Conservation (phyloP, 1,140 invertebrate genomes). For the Macrotrachela quadricornifera region DNA sequence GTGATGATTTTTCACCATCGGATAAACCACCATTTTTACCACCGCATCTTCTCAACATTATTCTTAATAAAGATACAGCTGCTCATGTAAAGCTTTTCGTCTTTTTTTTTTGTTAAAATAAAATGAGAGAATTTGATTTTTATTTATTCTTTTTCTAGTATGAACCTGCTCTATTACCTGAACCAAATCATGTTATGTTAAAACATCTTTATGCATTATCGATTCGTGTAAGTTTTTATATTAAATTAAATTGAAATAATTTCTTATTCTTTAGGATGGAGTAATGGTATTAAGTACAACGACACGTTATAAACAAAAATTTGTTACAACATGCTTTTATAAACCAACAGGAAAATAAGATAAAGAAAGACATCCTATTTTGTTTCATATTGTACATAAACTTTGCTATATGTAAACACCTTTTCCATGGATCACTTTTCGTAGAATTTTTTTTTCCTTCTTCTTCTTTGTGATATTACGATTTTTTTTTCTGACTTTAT, state of each 20-base stretch:
- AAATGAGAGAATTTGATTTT: conserved; percentile 47
- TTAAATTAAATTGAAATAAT: conserved; percentile 4
- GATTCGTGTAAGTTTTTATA: conserved; percentile 46
- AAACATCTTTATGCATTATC: conserved; percentile 98
- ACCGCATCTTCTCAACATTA: conserved; percentile 79
- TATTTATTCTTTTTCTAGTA: conserved; percentile 34
- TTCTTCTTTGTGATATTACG: too few relatives aligned
- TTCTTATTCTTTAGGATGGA: conserved; percentile 45
- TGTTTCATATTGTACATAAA: too few relatives aligned
- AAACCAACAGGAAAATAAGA: conserved; percentile 58
- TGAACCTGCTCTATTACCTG: conserved; percentile 89
- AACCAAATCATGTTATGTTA: conserved; percentile 93
- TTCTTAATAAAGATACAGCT: conserved; percentile 83
- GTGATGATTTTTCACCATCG: conserved; percentile 24
- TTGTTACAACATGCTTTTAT: conserved; percentile 93
- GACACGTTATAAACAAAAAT: conserved; percentile 91
- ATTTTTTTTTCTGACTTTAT: too few relatives aligned
- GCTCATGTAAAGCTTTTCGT: conserved; percentile 42
- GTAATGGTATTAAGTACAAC: conserved; percentile 95
- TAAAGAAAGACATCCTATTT: background rate
- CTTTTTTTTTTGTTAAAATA: conserved; percentile 39
- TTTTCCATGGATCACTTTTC: too few relatives aligned
- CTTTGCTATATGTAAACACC: too few relatives aligned
- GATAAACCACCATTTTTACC: conserved; percentile 78
- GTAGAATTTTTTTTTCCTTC: too few relatives aligned